Evolutionary conservation across 2,888 invertebrate genomes (phyloP), one percentile per base, ranked within the genome.

Genomic region (Laothoe populi): DNA sequence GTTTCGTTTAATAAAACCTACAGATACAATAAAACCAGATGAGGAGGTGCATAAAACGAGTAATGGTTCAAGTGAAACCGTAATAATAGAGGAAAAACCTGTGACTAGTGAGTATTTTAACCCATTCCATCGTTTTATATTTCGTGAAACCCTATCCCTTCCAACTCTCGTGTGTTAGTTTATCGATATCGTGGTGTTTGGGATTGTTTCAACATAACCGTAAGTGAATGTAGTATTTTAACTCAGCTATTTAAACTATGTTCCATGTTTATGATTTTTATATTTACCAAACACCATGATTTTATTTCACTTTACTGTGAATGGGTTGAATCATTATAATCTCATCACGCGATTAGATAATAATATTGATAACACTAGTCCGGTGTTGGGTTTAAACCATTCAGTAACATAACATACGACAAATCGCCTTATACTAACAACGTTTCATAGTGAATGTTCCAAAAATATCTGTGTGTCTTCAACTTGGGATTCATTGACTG

Each of bases 391-490:
- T 74, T 74, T 80, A 73, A 70, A 75, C 63, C 75, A 79, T 78
- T 11, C 69, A 84, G 78, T 89, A 83, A 87, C 75, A 78, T 89
- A 83, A 87, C 75, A 78, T 64, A 71, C 79, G 81, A 80, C 67
- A 60, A 69, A 70, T 74, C 70, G 68, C 68, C 76, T 82, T 82
- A 82, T 79, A 87, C 83, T 83, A 83, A 82, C 80, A 73, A 74
- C 75, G 72, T 77, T 79, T 79, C 77, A 81, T 61, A 31, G 78
- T 85, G 77, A 84, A 83, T 84, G 84, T 85, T 82, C 72, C 74
- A 82, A 80, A 72, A 71, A 81, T 90, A 86, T 92, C 92, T 92
- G 92, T 92, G 92, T 91, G 91, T 92, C 92, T 92, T 90, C 91
- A 92, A 89, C 71, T 83, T 87, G 84, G 90, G 90, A 86, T 86